Percentiles rank a stretch among this genome's conserved stretches.
phyloP scores from a whole-genome alignment of 1,140 invertebrate genomes.

The Aphidius gifuensis region DNA sequence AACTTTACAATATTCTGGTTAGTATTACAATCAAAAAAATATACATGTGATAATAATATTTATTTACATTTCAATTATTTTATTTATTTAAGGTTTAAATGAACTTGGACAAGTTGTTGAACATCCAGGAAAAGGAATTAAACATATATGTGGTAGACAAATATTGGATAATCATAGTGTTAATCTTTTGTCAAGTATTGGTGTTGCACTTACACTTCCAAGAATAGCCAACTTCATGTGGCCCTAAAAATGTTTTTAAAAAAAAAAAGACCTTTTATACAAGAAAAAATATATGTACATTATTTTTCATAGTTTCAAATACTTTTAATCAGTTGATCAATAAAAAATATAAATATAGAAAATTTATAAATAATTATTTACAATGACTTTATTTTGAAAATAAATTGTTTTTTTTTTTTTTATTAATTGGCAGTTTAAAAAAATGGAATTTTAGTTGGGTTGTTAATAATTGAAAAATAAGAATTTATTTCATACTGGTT shows the following conservation, averaged over 20 bases:
- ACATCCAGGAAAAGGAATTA: conserved; percentile 66
- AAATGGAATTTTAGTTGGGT: too few relatives aligned
- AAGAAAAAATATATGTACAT: neutral
- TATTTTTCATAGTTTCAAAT: neutral
- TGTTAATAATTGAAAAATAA: too few relatives aligned
- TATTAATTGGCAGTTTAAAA: too few relatives aligned
- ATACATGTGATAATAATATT: neutral
- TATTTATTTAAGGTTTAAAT: conserved; percentile 64
- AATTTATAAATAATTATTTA: neutral
- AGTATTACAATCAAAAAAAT: conserved; percentile 25
- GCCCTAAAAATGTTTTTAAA: conserved; percentile 45
- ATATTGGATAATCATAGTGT: conserved; percentile 90
- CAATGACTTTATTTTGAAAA: too few relatives aligned
- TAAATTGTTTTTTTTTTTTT: too few relatives aligned
- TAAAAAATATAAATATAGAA: neutral
- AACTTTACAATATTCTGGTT: conserved; percentile 82
- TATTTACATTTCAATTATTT: conserved; percentile 1
- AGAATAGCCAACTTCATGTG: conserved; percentile 67
- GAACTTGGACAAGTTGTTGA: conserved; percentile 72
- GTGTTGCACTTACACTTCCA: conserved; percentile 72
- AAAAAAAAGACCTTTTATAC: too few relatives aligned
- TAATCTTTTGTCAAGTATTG: conserved; percentile 78
- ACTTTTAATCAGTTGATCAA: neutral
- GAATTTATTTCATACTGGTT: too few relatives aligned
- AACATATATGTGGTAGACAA: conserved; percentile 72